Base-by-base conservation (phyloP, 2,888 invertebrate genomes). In the Cylloceria caligata region DNA sequence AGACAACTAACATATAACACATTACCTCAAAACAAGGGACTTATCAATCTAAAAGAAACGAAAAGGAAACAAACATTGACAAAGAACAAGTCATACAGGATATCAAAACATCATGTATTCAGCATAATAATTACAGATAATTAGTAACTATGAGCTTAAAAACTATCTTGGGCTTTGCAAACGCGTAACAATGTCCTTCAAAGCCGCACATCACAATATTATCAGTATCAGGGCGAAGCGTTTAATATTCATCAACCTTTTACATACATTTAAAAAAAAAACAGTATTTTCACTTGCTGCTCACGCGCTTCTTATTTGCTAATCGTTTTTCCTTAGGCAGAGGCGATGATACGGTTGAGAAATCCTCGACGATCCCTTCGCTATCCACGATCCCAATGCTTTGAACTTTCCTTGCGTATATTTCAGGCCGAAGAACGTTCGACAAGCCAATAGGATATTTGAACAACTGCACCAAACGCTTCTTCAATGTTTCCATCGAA, bases 381-480 rank as follows among this genome's bases (percentile, higher is more conserved):
- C 5, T 4, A 2, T 21, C 30, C 9, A 19, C 0, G 3, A 11
- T 13, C 9, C 57, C 73, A 30, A 11, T 49, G 1, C 27, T 13
- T 3, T 49, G 39, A 49, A 67, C 16, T n/a, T 55, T 9, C 11
- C 19, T 60, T 7, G 16, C 34, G 19, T 45, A 69, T 1, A 65
- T n/a, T 42, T 65, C 74, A 13, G 78, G 65, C 13, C 65, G 64
- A 6, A 74, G n/a, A 49, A 82, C 42, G 16, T 78, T 87, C 4
- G 91, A 88, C 81, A 92, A 87, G 49, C 88, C 88, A 80, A 90
- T 85, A 0, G 92, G 91, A 82, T 89, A 88, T 64, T 88, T 89
- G 68, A 92, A 92, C 47, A 92, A 85, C 55, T 88, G 87, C 24
- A 88, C 36, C 13, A 91, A 86, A 16, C 92, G 88, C 36, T 67